Evolutionary conservation across 1,140 invertebrate species (phyloP), one percentile per base, ranked within the genome.

Genomic region (Papilio polyxenes): DNA sequence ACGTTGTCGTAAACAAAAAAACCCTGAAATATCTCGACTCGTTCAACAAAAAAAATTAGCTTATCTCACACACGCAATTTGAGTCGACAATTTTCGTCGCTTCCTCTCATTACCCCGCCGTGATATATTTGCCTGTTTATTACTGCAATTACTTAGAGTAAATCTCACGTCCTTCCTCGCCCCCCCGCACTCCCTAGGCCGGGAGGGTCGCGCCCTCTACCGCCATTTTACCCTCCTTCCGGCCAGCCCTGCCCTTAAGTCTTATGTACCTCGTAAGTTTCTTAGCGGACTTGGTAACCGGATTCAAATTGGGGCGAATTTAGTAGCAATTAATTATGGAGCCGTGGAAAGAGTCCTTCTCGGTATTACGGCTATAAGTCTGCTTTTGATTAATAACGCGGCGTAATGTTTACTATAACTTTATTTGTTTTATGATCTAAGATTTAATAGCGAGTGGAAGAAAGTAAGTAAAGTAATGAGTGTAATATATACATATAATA

Each of bases 131-230:
- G 92, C 93, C 91, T 94, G 92, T 94, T 95, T 95, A 95, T 94
- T 94, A 95, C 93, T 92, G 94, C 94, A 95, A 95, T 95, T 95
- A 95, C 94, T 95, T 95, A 95, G 92, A 94, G 93, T 95, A 95
- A 95, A 95, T 95, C 94, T 95, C 92, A 92, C 93, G 91, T 94
- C 93, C 94, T 95, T 95, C 93, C 94, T 93, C 89, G 40, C 40
- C 83, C 86, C 86, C 83, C 83, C 84, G 48, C 83, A 82, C 83
- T 82, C 86, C 83, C 83, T 82, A 49, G 85, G 85, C 87, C 84
- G 87, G 88, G 88, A 91, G 92, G 92, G 92, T 92, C 92, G 92
- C 92, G 92, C 92, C 91, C 92, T 91, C 85, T 86, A 87, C 88
- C 91, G 90, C 92, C 92, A 92, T 93, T 93, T 92, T 91, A 89